Evolutionary conservation across 2,113 vertebrate genomes (phyloP).

Genomic region (Onychostruthus taczanowskii): DNA sequence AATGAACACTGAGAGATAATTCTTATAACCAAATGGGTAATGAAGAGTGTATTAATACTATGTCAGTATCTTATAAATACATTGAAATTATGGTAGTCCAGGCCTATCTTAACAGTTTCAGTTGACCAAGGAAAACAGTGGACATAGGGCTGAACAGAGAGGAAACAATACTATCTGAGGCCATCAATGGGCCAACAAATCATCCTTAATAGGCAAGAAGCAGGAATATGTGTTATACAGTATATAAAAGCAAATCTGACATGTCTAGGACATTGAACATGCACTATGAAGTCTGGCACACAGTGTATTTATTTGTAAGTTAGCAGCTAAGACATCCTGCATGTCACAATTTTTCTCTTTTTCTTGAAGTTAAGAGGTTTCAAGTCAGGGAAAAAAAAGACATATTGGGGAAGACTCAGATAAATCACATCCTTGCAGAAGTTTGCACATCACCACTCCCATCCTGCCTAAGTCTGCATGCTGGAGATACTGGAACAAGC

Average conservation of each 20-base stretch:
- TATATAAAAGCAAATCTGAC: background rate
- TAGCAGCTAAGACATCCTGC: background rate
- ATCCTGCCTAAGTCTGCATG: background rate
- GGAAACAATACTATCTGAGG: background rate
- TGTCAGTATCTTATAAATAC: background rate
- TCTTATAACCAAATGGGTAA: background rate
- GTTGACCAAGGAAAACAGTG: slow-evolving; percentile 4
- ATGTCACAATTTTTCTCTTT: background rate
- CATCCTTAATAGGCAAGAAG: background rate
- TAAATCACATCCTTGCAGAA: background rate
- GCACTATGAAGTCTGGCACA: background rate
- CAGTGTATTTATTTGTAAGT: background rate
- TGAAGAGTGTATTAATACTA: background rate
- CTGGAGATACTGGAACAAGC: background rate
- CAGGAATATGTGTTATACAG: background rate
- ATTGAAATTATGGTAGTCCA: background rate
- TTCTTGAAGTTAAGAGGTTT: background rate
- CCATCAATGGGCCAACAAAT: background rate
- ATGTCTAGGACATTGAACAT: background rate
- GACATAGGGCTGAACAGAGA: background rate
- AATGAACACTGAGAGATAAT: background rate
- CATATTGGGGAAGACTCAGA: background rate
- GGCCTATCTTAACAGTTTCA: background rate
- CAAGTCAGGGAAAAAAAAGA: background rate
- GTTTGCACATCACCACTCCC: background rate